phyloP scores from a whole-genome alignment of 1,140 invertebrate genomes.

The Oryctes rhinoceros region DNA sequence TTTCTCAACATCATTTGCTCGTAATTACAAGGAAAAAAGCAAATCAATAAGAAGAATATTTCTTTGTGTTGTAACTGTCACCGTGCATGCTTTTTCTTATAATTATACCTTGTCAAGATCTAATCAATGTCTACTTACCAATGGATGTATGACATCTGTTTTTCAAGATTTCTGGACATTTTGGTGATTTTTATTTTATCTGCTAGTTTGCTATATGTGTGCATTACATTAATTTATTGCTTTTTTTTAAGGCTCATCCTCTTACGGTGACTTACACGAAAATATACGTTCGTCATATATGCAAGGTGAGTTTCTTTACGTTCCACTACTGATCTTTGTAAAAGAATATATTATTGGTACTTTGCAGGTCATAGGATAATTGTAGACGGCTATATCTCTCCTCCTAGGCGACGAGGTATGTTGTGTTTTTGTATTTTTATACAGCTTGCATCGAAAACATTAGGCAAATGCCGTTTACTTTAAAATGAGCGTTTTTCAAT shows the following conservation, averaged over 20 bases:
- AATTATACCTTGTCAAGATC: constrained; percentile 7
- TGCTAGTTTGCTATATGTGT: constrained; percentile 3
- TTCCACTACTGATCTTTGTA: background rate
- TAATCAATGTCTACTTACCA: background rate
- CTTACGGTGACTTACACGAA: constrained; percentile 24
- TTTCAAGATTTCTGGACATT: constrained; percentile 3
- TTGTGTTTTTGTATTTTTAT: constrained; percentile 3
- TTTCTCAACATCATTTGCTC: too few relatives aligned
- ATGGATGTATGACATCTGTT: constrained; percentile 32
- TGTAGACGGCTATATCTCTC: background rate
- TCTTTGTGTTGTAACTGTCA: background rate
- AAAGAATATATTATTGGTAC: constrained; percentile 28
- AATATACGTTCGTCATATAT: background rate
- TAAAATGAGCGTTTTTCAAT: background rate
- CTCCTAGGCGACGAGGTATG: constrained; percentile 17
- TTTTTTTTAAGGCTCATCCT: constrained; percentile 33
- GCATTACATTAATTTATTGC: constrained; percentile 34
- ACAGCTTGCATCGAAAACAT: background rate
- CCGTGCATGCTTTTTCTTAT: background rate
- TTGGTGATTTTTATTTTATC: constrained; percentile 14
- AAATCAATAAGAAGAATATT: background rate
- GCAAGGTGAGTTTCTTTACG: constrained; percentile 25
- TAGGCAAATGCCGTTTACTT: too few relatives aligned
- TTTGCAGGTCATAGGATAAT: constrained; percentile 27
- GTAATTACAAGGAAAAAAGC: background rate